A percentile compares a stretch with the other conserved stretches of the same genome.
Evolutionary conservation across 2,113 vertebrate genomes (phyloP).

Genomic region (Aptenodytes patagonicus): DNA sequence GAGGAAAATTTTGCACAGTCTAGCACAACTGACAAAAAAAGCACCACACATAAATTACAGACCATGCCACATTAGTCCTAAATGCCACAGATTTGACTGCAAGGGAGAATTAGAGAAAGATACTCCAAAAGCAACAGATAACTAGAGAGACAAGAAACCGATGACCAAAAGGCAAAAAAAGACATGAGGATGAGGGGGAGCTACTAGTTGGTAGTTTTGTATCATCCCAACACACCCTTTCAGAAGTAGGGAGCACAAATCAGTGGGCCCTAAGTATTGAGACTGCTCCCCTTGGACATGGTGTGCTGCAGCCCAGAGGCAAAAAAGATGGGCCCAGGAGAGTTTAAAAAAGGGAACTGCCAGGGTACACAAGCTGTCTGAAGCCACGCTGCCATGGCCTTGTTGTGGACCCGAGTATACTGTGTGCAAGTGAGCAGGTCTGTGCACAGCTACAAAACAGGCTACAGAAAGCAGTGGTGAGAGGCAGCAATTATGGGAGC

Average conservation of each 20-base stretch:
- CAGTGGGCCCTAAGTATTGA: background rate
- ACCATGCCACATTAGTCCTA: background rate
- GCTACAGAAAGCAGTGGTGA: background rate
- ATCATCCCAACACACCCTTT: background rate
- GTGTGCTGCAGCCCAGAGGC: background rate
- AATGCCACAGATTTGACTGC: background rate
- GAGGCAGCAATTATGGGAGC: background rate
- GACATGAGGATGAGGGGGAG: background rate
- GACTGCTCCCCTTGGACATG: background rate
- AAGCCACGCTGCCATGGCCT: fast-evolving
- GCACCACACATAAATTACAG: background rate
- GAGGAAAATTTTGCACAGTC: background rate
- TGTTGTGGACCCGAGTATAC: background rate
- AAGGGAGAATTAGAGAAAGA: background rate
- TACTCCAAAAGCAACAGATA: background rate
- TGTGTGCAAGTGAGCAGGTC: background rate
- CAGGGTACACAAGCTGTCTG: background rate
- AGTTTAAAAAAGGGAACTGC: background rate
- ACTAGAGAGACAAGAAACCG: background rate
- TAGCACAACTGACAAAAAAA: background rate
- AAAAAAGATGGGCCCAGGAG: background rate
- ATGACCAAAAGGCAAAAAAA: background rate
- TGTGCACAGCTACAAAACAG: background rate
- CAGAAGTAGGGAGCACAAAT: background rate
- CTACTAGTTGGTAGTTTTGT: background rate